Base-by-base conservation (phyloP, 2,888 invertebrate genomes). In the Caenorhabditis doughertyi region DNA sequence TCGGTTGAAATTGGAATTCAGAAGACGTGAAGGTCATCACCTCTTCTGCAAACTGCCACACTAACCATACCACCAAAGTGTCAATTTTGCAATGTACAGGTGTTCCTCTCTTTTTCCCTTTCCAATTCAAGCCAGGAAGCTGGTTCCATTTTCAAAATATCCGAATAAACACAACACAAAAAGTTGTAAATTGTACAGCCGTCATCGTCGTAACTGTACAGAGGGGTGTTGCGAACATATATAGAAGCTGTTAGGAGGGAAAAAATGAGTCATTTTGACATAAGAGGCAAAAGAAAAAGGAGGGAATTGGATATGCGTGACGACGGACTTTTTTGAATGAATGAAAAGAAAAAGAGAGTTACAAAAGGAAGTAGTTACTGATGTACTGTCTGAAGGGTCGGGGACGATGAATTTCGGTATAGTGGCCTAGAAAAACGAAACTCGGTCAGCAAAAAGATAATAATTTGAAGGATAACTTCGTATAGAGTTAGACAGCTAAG, bases 11-110 rank as follows among this genome's bases (percentile, higher is more conserved):
- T 27, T 44, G 9, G 62, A 64, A 64, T 67, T 67, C 67, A 67
- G 67, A 68, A 67, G 67, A 67, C 67, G 67, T 67, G 67, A 67
- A 67, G 67, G 67, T 67, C 67, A 67, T 67, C 65, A 49, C n/a
- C 44, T 8, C 16, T 23, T 27, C n/a, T 16, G 49, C 47, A n/a
- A 47, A 47, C 47, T 18, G 29, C 47, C 9, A 49, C 27, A 65
- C 32, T 44, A 11, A 16, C 11, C 35, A 60, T 3, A 29, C 11
- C 5, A 9, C n/a, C 21, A 65, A 65, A 65, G 65, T 51, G 65
- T 29, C 49, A 51, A 65, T 35, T 64, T 21, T n/a, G 62, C 2
- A 7, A 27, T 8, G 16, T 39, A 39, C 39, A 39, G 39, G 39
- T 39, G 39, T 39, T 39, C n/a, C n/a, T n/a, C 39, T 13, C 39